Base-by-base conservation (phyloP, 2,113 vertebrate species). In the Donacobius atricapilla region DNA sequence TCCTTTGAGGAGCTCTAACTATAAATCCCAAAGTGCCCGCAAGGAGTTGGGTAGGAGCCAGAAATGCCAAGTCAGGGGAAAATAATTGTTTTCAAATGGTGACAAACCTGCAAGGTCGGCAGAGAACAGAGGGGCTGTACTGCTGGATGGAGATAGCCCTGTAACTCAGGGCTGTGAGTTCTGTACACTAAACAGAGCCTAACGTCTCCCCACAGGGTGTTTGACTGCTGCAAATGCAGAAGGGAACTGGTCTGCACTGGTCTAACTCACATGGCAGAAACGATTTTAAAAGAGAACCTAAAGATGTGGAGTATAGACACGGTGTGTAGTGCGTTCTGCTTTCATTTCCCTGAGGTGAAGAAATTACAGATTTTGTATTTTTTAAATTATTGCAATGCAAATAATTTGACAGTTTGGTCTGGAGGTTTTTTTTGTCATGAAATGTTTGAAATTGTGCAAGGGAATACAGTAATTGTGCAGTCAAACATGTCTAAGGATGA, bases 31-130 rank as follows among this genome's bases (percentile, higher is more conserved):
- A 54, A 92, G 72, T 84, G 47, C 83, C 92, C 2, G 0, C 88
- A 78, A 92, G 85, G 51, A 57, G 35, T 21, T 96, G 94, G 64
- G 94, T 4, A 77, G 63, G 45, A 63, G 93, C 93, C 95, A 95
- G 50, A 94, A 93, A 85, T 77, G 91, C 95, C 91, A 94, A 90
- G 58, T 58, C 60, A 51, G 90, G 58, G 35, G 82, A 24, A 66
- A 94, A 66, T 96, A 97, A 95, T 96, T 94, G 82, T 95, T 97
- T 95, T 94, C 96, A 96, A 97, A 96, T 91, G 95, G 90, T 88
- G 94, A 61, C 91, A 80, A 94, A 96, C 87, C 91, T 91, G 87
- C 70, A 47, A 80, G 84, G 91, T 87, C 30, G 13, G 93, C 73
- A 50, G 87, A 57, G 87, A 97, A 35, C 40, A 88, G 93, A 95